A percentile compares a stretch with the other conserved stretches of the same genome.
These are phyloP conservation scores for Balearica regulorum DNA, from an alignment of 2,797 vertebrate species.

Conservation along the genomic window DNA sequence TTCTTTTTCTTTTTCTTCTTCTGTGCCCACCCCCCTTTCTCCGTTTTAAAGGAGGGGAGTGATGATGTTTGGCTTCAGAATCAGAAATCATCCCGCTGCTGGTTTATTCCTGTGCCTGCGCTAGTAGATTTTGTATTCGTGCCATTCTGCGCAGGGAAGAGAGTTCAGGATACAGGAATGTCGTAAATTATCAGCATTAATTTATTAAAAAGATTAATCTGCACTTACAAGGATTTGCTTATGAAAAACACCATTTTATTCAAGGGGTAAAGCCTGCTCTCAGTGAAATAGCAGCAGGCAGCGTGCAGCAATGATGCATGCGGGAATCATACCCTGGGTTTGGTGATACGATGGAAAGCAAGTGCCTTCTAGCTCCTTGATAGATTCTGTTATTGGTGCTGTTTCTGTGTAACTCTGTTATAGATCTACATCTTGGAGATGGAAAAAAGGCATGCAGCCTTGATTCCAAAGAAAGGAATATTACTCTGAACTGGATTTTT, in stretches of 20 bases:
- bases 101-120: neutral
- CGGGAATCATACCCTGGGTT: neutral
- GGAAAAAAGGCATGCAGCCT: neutral
- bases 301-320: fast-evolving
- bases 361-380: neutral
- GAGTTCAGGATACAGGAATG: neutral
- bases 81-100: neutral
- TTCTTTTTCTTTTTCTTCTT: neutral
- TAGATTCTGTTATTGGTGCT: neutral
- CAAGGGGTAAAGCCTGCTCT: neutral
- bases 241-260: neutral
- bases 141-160: neutral
- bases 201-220: neutral
- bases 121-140: neutral
- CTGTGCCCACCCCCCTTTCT: neutral
- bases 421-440: neutral
- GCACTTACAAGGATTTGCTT: neutral
- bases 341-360: neutral
- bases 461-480: neutral
- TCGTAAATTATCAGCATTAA: neutral
- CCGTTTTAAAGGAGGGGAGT: neutral
- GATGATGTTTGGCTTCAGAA: neutral
- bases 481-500: neutral
- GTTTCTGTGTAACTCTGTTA: neutral
- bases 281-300: neutral